Percentiles rank a stretch among this genome's conserved stretches.
These are phyloP conservation scores for Polia nebulosa DNA, from an alignment of 2,888 invertebrate genomes.

Conservation along the genomic window DNA sequence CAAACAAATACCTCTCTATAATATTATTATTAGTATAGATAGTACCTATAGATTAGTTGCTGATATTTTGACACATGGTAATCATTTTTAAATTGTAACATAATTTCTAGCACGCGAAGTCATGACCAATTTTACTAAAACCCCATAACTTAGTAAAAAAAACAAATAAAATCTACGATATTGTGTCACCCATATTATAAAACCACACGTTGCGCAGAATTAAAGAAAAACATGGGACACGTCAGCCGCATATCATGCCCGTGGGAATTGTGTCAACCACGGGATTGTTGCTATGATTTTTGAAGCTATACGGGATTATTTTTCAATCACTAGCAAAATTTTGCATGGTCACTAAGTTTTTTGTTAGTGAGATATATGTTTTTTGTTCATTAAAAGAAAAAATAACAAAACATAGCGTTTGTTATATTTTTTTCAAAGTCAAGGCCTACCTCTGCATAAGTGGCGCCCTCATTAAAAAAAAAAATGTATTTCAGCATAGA, in stretches of 20 bases:
- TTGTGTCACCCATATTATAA: neutral
- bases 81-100: neutral
- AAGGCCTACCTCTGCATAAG: too few species aligned
- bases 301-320: slow-evolving; percentile 17
- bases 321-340: slow-evolving; percentile 16
- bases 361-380: too few species aligned
- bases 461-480: too few species aligned
- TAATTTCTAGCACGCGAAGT: neutral
- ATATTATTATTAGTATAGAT: too few species aligned
- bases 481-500: too few species aligned
- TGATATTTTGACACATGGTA: neutral
- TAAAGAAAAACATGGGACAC: slow-evolving; percentile 45
- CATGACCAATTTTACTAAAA: neutral
- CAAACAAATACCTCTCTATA: too few species aligned
- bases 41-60: too few species aligned
- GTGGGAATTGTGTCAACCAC: slow-evolving; percentile 27
- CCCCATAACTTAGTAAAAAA: neutral
- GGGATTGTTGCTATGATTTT: slow-evolving; percentile 27
- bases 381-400: too few species aligned
- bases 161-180: neutral
- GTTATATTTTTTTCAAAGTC: too few species aligned
- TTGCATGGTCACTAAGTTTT: neutral
- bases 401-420: too few species aligned
- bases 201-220: slow-evolving; percentile 29
- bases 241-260: slow-evolving; percentile 22